A percentile compares a stretch with the other conserved stretches of the same genome.
Conservation (phyloP, 1,140 invertebrate species). For the Drosophila athabasca region DNA sequence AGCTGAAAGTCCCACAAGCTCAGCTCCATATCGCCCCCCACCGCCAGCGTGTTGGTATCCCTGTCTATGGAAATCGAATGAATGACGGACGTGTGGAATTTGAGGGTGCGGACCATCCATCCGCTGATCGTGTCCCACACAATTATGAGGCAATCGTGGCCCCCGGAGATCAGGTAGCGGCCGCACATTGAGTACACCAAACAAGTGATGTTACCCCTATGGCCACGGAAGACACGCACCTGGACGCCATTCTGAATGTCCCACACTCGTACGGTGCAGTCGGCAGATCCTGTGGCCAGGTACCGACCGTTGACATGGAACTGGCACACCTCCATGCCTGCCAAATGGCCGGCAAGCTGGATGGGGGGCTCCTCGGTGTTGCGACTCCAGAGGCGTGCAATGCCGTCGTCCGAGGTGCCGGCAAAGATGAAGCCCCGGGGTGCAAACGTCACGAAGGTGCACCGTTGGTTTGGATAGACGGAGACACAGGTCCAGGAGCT, state of each 20-base stretch:
- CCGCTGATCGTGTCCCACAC: slow-evolving; percentile 48
- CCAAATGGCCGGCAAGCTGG: slow-evolving; percentile 49
- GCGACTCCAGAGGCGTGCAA: slow-evolving; percentile 58
- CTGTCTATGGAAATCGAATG: slow-evolving; percentile 34
- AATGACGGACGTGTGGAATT: slow-evolving; percentile 30
- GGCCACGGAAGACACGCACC: slow-evolving; percentile 54
- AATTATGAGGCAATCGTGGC: slow-evolving; percentile 35
- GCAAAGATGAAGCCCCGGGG: slow-evolving; percentile 55
- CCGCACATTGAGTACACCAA: slow-evolving; percentile 53
- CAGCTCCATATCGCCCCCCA: slow-evolving; percentile 42
- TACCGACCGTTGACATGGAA: slow-evolving; percentile 64
- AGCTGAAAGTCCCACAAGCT: slow-evolving; percentile 58
- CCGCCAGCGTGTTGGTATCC: slow-evolving; percentile 55
- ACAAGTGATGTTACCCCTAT: slow-evolving; percentile 18
- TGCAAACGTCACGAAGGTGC: slow-evolving; percentile 39
- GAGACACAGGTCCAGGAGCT: slow-evolving; percentile 60
- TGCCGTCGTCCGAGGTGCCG: slow-evolving; percentile 49
- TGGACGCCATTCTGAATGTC: slow-evolving; percentile 38
- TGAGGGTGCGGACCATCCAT: slow-evolving; percentile 16
- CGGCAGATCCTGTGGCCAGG: slow-evolving; percentile 58
- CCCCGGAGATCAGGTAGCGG: slow-evolving; percentile 48
- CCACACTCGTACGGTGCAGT: slow-evolving; percentile 57
- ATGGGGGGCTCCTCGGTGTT: slow-evolving; percentile 28
- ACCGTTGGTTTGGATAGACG: slow-evolving; percentile 48
- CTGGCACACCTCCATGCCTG: slow-evolving; percentile 31